Evolutionary conservation across 2,888 invertebrate species (phyloP), one percentile per base, ranked within the genome.

Genomic region (Graphium colonna): DNA sequence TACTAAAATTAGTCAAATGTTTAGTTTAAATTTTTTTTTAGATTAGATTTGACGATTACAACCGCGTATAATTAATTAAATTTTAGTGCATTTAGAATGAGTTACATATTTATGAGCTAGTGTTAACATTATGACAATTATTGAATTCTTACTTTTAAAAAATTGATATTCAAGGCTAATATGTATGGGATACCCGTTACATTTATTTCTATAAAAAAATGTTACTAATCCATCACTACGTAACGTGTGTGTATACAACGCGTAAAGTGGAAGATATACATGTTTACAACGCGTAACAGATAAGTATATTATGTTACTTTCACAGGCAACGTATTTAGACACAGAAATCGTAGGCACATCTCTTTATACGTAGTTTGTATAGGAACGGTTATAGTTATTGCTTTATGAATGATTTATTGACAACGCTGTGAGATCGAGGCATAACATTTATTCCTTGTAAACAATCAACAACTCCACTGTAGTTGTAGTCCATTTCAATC

Each of bases 351-450:
- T 44, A 54, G 54, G 54, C 54, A 54, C 54, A 15, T 52, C 5
- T 21, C 13, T 9, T n/a, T 5, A 12, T 36, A 36, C 36, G 33
- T 41, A 18, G 45, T 16, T 44, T 45, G 41, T 18, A 43, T 53
- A 54, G 54, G 54, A 54, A 54, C 54, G 45, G 49, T 54, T 36
- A 31, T 2, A 40, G 39, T 54, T 54, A 54, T 54, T 54, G 54
- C 54, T 54, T 50, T 54, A 1, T 12, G 17, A 31, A 39, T 40
- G 40, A 3, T 3, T 33, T 33, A n/a, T 10, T 33, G 31, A 31
- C 31, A 10, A 31, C 10, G 10, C 10, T 31, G 31, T 7, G 31
- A 31, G 31, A 31, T 31, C 8, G 31, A 31, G 31, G 31, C 8
- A 10, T 9, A 31, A 31, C 1, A 31, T 26, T 26, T 3, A 31